These are phyloP conservation scores for Takifugu flavidus DNA, from an alignment of 2,113 vertebrate genomes.

Conservation along the genomic window DNA sequence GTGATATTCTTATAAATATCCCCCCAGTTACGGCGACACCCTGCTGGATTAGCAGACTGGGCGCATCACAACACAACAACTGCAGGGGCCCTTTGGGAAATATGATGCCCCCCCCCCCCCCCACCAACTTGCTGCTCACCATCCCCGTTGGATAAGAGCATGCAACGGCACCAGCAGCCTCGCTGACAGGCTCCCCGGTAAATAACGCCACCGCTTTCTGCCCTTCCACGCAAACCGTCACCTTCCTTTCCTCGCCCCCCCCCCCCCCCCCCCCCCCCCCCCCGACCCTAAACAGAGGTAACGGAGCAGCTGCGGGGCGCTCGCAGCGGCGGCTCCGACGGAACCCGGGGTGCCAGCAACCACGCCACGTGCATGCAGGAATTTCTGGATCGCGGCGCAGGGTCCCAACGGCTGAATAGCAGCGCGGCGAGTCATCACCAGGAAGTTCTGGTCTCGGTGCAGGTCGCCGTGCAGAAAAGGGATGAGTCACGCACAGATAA, in stretches of 20 bases:
- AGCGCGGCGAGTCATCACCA: conserved; percentile 53
- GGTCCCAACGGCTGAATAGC: conserved; percentile 62
- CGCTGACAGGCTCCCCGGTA: background rate
- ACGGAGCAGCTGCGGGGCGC: too few species aligned
- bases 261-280: too few species aligned
- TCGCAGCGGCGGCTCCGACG: conserved; percentile 13
- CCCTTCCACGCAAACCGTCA: too few species aligned
- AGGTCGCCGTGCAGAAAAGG: conserved; percentile 51
- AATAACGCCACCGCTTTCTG: background rate
- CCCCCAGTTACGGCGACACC: too few species aligned
- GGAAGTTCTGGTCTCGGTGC: conserved; percentile 43
- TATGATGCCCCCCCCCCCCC: conserved; percentile 43
- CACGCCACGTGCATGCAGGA: conserved; percentile 40
- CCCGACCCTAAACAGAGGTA: too few species aligned
- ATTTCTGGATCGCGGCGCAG: conserved; percentile 62
- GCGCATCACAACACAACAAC: conserved; percentile 58
- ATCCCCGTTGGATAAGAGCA: conserved; percentile 9
- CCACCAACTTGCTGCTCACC: background rate
- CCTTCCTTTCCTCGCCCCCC: too few species aligned
- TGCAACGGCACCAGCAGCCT: conserved; percentile 4
- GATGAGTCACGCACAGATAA: conserved; percentile 66
- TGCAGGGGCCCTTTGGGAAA: conserved; percentile 59
- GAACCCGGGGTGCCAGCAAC: conserved; percentile 35
- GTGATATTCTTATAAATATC: too few species aligned
- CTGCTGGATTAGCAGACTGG: conserved; percentile 15